A percentile compares a stretch with the other conserved stretches of the same genome.
These are phyloP conservation scores for Miichthys miiuy DNA, from an alignment of 2,797 vertebrate species.

Conservation along the genomic window DNA sequence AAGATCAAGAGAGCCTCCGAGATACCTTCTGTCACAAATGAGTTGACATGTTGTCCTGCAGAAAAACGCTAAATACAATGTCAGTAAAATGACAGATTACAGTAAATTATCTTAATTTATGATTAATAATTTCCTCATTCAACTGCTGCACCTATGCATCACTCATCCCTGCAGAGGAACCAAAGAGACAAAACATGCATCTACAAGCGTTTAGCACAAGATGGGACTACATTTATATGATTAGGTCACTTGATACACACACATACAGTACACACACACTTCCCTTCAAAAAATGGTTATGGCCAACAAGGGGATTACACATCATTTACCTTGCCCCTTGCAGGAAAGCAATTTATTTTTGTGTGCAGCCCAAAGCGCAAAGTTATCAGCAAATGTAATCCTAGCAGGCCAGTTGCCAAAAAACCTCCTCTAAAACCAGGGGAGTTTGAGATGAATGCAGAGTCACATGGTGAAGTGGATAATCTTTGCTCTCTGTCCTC, in stretches of 20 bases:
- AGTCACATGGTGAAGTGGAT: constrained; percentile 49
- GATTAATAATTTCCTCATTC: not conserved
- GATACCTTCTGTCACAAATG: not conserved
- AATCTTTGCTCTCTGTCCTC: constrained; percentile 40
- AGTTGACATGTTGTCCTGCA: not conserved
- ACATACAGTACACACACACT: not conserved
- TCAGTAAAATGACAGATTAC: not conserved
- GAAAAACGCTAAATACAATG: not conserved
- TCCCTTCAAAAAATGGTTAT: constrained; percentile 19
- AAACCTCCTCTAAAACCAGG: constrained; percentile 49
- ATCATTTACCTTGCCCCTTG: constrained; percentile 64
- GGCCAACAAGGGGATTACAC: constrained; percentile 70
- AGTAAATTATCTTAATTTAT: not conserved
- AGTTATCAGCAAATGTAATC: constrained; percentile 76
- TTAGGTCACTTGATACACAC: not conserved
- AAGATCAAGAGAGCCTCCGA: not conserved
- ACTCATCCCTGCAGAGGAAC: constrained; percentile 1
- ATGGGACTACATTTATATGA: constrained; percentile 20
- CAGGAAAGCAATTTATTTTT: constrained; percentile 78
- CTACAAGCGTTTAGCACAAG: not conserved
- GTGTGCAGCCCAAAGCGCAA: constrained; percentile 44
- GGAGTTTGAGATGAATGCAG: constrained; percentile 51
- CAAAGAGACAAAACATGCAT: not conserved
- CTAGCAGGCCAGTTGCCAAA: constrained; percentile 57
- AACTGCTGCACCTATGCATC: not conserved